These are phyloP conservation scores for Zaprionus nigranus DNA, from an alignment of 1,140 invertebrate genomes.

Conservation along the genomic window DNA sequence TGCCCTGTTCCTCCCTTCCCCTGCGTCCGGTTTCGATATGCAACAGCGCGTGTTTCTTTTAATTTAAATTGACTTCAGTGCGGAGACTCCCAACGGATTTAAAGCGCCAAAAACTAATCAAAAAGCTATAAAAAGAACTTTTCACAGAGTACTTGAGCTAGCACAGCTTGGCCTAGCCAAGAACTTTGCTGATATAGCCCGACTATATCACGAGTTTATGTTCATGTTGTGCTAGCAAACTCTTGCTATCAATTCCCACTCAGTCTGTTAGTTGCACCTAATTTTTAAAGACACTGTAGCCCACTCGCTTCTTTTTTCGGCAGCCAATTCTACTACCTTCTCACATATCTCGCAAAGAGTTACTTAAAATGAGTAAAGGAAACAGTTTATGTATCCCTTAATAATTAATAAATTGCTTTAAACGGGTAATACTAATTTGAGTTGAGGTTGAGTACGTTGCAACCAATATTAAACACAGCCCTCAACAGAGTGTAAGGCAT, in stretches of 20 bases:
- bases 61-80: slow-evolving; percentile 77
- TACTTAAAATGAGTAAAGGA: too few species aligned
- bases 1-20: not conserved
- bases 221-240: not conserved
- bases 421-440: too few species aligned
- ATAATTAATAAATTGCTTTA: too few species aligned
- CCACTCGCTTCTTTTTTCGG: too few species aligned
- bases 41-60: slow-evolving; percentile 63
- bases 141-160: slow-evolving; percentile 10
- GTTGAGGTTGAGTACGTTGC: too few species aligned
- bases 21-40: slow-evolving; percentile 63
- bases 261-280: not conserved
- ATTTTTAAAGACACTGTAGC: not conserved
- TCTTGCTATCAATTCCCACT: not conserved
- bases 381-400: too few species aligned
- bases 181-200: not conserved
- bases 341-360: too few species aligned
- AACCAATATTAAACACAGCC: too few species aligned
- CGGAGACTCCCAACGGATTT: slow-evolving; percentile 47
- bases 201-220: not conserved
- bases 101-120: slow-evolving; percentile 73
- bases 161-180: not conserved
- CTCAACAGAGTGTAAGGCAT: too few species aligned
- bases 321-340: too few species aligned
- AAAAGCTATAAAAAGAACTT: slow-evolving; percentile 79